Conservation (phyloP, 2,888 invertebrate genomes). For the Drepana falcataria region DNA sequence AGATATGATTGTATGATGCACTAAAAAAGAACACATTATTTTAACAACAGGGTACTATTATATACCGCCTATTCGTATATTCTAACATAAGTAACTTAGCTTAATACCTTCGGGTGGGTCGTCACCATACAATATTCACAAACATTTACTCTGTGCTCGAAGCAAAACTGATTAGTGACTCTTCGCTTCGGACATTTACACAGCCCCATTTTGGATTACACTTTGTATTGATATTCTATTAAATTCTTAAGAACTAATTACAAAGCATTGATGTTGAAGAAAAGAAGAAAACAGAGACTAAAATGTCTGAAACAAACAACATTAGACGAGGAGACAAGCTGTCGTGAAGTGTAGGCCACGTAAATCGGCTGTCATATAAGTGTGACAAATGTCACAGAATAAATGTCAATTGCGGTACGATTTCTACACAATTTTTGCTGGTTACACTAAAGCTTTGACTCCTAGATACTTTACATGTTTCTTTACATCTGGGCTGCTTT, state of each 20-base stretch:
- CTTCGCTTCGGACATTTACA: slow-evolving; percentile 98
- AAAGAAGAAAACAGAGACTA: neutral
- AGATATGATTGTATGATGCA: slow-evolving; percentile 99
- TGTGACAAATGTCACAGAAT: slow-evolving; percentile 9
- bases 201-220: slow-evolving; percentile 87
- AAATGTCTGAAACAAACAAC: slow-evolving; percentile 30
- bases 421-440: no score
- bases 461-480: no score
- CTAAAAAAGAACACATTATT: slow-evolving; percentile 75
- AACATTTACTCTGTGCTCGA: slow-evolving; percentile 99
- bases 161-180: slow-evolving; percentile 99
- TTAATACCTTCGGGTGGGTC: slow-evolving; percentile 93
- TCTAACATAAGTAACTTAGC: neutral
- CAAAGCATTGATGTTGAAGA: slow-evolving; percentile 6
- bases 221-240: slow-evolving; percentile 10
- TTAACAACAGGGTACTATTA: no score
- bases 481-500: no score
- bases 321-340: no score
- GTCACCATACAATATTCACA: slow-evolving; percentile 99
- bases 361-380: slow-evolving; percentile 37
- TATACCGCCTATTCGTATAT: neutral
- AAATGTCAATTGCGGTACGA: neutral
- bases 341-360: slow-evolving; percentile 35
- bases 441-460: no score
- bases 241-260: slow-evolving; percentile 7